A percentile compares a stretch with the other conserved stretches of the same genome.
These are phyloP conservation scores for Thunnus maccoyii DNA, from an alignment of 2,113 vertebrate genomes.

Conservation along the genomic window DNA sequence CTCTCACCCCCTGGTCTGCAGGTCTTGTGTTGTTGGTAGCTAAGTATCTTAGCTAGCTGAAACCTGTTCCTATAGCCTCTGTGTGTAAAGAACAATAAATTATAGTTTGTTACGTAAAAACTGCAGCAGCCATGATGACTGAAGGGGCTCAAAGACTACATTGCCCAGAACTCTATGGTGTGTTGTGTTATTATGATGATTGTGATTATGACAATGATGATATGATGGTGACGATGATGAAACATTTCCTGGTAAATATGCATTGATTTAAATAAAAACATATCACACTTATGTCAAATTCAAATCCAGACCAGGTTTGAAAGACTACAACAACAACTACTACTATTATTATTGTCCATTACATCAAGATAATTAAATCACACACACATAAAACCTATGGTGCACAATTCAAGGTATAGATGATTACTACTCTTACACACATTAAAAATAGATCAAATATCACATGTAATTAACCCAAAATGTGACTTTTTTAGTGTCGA, in stretches of 20 bases:
- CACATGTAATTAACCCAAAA: no score
- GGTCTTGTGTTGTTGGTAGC: conserved; percentile 71
- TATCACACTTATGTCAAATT: conserved; percentile 63
- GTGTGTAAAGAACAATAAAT: conserved; percentile 72
- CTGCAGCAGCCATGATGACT: conserved; percentile 67
- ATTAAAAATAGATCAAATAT: no score
- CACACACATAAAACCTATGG: no score
- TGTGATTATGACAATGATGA: conserved; percentile 55
- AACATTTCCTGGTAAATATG: conserved; percentile 73
- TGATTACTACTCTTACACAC: no score
- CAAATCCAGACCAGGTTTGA: conserved; percentile 10
- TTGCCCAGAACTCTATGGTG: conserved; percentile 39
- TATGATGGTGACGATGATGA: conserved; percentile 50
- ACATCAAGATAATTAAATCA: no score
- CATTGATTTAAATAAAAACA: conserved; percentile 79
- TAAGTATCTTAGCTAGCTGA: conserved; percentile 77
- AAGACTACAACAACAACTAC: background rate
- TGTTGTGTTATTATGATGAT: conserved; percentile 66
- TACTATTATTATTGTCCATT: background rate
- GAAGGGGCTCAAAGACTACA: conserved; percentile 45
- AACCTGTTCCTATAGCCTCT: conserved; percentile 71
- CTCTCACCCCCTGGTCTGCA: conserved; percentile 52
- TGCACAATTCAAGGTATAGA: no score
- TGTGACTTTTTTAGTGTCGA: no score
- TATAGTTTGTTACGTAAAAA: conserved; percentile 76